A percentile compares a stretch with the other conserved stretches of the same genome.
phyloP scores from a whole-genome alignment of 2,888 invertebrate genomes.

The Brachylomia viminalis region DNA sequence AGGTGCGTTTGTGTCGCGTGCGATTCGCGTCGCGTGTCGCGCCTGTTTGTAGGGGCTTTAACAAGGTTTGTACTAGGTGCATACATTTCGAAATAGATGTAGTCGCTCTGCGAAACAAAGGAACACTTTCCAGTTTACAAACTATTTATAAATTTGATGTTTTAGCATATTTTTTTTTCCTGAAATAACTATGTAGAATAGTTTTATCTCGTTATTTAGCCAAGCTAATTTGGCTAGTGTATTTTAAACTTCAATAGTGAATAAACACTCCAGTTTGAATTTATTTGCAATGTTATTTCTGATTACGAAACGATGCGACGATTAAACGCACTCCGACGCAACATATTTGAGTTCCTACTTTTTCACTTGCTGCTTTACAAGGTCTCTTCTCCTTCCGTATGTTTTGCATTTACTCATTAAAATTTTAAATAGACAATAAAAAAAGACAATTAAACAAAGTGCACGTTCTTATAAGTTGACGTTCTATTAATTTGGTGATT shows the following conservation, averaged over 20 bases:
- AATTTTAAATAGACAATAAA: not conserved
- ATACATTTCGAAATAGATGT: not conserved
- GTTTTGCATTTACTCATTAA: conserved; percentile 10
- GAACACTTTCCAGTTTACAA: not conserved
- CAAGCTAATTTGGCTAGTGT: not conserved
- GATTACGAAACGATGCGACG: not conserved
- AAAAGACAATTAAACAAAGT: conserved; percentile 11
- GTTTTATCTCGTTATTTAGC: not conserved
- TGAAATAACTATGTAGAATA: not conserved
- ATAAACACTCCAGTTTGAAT: not conserved
- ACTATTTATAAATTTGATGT: not conserved
- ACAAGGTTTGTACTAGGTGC: too few species aligned
- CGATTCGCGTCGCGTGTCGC: too few species aligned
- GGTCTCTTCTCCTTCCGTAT: conserved; percentile 42
- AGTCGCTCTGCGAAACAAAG: not conserved
- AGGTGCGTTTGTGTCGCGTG: too few species aligned
- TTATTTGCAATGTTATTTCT: not conserved
- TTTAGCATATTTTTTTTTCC: not conserved
- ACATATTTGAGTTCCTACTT: conserved; percentile 2
- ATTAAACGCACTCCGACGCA: not conserved
- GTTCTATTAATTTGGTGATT: too few species aligned
- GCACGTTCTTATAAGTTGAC: too few species aligned
- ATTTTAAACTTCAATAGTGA: not conserved
- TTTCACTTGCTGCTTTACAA: conserved; percentile 10
- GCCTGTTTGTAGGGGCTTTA: too few species aligned